Percentiles rank a stretch among this genome's conserved stretches.
Conservation (phyloP, 2,888 invertebrate genomes). For the Epsilonema sp. region DNA sequence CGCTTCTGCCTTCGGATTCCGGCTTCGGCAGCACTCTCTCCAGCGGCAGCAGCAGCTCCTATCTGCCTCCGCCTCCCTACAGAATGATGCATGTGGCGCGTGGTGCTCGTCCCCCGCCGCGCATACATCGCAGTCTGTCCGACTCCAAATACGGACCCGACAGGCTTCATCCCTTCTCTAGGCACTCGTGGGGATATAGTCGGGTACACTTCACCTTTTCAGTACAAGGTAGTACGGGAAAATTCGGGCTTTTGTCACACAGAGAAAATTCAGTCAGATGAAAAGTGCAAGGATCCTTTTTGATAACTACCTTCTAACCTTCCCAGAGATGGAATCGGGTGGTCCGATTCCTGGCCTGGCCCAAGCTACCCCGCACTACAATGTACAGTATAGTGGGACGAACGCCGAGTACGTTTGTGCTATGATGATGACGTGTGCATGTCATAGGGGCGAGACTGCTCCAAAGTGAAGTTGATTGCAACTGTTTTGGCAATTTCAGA, state of each 20-base stretch:
- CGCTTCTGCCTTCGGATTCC: conserved; percentile 16
- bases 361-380: no score
- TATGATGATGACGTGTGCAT: neutral
- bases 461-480: no score
- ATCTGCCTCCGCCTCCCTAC: conserved; percentile 25
- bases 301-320: no score
- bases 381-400: no score
- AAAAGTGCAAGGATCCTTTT: no score
- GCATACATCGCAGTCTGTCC: conserved; percentile 5
- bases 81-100: no score
- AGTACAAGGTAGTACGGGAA: no score
- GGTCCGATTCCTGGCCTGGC: no score
- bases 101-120: no score
- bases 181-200: neutral
- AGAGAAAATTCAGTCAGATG: no score
- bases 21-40: conserved; percentile 22
- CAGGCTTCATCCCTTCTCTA: neutral
- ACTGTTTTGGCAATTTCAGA: conserved; percentile 14
- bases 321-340: no score
- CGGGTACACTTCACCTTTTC: neutral
- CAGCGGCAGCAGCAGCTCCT: conserved; percentile 18
- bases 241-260: no score
- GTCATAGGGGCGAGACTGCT: neutral
- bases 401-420: neutral
- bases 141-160: conserved; percentile 6